Conservation (phyloP, 2,113 vertebrate genomes). For the Notarius lentiginosus region DNA sequence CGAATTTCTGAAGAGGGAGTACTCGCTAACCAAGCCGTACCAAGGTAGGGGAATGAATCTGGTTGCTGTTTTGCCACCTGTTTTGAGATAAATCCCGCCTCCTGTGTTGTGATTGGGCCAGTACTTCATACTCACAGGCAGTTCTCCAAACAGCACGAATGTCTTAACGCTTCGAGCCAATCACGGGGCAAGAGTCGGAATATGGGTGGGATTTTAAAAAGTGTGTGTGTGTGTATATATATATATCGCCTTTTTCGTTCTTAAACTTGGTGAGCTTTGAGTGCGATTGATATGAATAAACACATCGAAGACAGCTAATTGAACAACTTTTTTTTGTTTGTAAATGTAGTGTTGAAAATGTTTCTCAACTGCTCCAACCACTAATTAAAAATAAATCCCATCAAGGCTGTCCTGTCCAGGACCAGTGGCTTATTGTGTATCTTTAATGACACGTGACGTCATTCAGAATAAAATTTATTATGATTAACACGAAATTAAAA, state of each 20-base stretch:
- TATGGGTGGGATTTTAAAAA: background rate
- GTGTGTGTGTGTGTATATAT: too few species aligned
- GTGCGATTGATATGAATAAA: background rate
- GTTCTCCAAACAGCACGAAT: background rate
- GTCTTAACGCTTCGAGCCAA: background rate
- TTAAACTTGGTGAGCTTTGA: background rate
- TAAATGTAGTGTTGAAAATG: too few species aligned
- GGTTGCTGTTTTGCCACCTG: background rate
- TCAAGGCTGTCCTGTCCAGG: background rate
- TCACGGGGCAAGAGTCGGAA: background rate
- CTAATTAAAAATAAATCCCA: background rate
- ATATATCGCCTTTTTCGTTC: background rate
- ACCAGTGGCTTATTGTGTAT: background rate
- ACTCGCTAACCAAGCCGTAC: constrained; percentile 88
- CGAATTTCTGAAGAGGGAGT: constrained; percentile 89
- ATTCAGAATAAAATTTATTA: too few species aligned
- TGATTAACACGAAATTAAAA: too few species aligned
- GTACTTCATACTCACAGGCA: too few species aligned
- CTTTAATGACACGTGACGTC: background rate
- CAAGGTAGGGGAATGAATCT: constrained; percentile 73
- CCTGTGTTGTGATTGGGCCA: background rate
- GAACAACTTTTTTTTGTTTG: background rate
- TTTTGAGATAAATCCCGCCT: background rate
- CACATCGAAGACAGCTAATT: background rate
- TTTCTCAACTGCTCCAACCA: too few species aligned